These are phyloP conservation scores for Gambusia holbrooki DNA, from an alignment of 2,113 vertebrate species.

Conservation along the genomic window DNA sequence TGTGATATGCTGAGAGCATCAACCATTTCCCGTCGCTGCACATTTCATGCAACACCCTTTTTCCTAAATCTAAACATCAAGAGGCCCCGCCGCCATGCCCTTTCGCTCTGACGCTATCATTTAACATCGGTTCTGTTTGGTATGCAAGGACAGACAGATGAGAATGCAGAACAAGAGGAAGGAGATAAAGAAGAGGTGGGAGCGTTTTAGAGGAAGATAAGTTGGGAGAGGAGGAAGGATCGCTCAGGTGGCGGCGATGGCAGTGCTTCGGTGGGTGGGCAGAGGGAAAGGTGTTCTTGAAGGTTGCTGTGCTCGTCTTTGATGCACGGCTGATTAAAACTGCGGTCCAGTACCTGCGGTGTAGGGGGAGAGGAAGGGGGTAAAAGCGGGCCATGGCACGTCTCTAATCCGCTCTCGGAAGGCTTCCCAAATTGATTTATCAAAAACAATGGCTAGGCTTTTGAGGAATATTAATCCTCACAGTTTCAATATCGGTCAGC, in stretches of 20 bases:
- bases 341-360: conserved; percentile 62
- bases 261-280: conserved; percentile 13
- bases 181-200: conserved; percentile 49
- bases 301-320: conserved; percentile 76
- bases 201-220: conserved; percentile 49
- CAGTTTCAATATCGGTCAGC: conserved; percentile 76
- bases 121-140: conserved; percentile 57
- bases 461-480: conserved; percentile 83
- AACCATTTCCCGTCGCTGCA: conserved; percentile 36
- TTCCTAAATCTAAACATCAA: conserved; percentile 45
- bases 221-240: conserved; percentile 41
- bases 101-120: conserved; percentile 34
- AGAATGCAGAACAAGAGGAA: conserved; percentile 25
- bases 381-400: conserved; percentile 65
- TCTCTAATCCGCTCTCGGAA: conserved; percentile 77
- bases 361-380: conserved; percentile 37
- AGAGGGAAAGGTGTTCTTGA: conserved; percentile 49
- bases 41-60: conserved; percentile 55
- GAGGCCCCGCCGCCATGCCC: conserved; percentile 32
- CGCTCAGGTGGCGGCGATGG: conserved; percentile 23
- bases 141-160: conserved; percentile 47
- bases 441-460: conserved; percentile 80
- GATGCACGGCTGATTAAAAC: conserved; percentile 76
- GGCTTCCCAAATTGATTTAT: conserved; percentile 83
- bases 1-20: conserved; percentile 51